Conservation (phyloP, 2,113 vertebrate genomes). For the Gallinago jamesoni region DNA sequence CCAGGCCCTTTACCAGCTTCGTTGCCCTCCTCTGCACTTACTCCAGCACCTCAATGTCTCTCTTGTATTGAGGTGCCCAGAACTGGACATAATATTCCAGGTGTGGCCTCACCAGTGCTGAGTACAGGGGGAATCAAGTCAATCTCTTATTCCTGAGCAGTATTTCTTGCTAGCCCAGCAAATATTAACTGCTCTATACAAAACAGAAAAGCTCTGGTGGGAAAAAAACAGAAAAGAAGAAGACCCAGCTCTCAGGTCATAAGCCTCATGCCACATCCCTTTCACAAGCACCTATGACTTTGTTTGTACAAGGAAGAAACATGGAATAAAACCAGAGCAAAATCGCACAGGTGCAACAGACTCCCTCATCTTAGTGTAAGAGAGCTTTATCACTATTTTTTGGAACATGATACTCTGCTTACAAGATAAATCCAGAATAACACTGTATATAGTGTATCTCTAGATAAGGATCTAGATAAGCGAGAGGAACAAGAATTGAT, state of each 20-base stretch:
- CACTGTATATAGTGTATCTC: neutral
- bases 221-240: neutral
- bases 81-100: too few species aligned
- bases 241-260: neutral
- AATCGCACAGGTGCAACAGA: neutral
- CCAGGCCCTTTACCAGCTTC: too few species aligned
- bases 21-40: too few species aligned
- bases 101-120: too few species aligned
- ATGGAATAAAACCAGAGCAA: neutral
- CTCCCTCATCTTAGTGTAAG: neutral
- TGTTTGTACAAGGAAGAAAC: neutral
- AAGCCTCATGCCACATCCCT: neutral
- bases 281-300: neutral
- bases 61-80: too few species aligned
- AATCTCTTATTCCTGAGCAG: neutral
- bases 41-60: too few species aligned
- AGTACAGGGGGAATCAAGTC: neutral
- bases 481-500: neutral
- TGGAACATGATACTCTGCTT: neutral
- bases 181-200: neutral
- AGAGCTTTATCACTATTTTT: neutral
- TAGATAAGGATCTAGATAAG: neutral
- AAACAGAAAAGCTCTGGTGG: neutral
- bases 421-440: neutral
- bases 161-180: neutral